Evolutionary conservation across 2,888 invertebrate species (phyloP).

Genomic region (Trichopoda pennipes): DNA sequence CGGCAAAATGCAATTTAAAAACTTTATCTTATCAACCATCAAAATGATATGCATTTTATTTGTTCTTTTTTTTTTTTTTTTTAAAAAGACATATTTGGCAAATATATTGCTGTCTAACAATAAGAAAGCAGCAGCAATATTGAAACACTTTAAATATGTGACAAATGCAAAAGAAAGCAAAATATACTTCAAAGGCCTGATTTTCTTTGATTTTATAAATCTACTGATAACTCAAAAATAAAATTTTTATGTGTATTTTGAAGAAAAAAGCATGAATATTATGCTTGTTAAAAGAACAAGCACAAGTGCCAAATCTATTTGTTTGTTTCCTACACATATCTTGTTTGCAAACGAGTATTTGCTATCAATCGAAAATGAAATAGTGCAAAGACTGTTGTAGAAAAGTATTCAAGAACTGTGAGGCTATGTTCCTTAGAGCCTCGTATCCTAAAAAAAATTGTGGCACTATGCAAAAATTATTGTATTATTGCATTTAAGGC

Average conservation of each 20-base stretch:
- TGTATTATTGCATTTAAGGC: no score
- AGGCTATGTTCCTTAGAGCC: no score
- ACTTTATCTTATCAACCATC: conserved; percentile 60
- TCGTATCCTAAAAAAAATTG: no score
- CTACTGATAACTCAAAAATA: conserved; percentile 26
- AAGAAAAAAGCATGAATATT: conserved; percentile 10
- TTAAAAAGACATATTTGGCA: conserved; percentile 21
- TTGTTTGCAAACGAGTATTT: no score
- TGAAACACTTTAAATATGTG: conserved; percentile 15
- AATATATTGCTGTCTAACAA: conserved; percentile 40
- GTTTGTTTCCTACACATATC: no score
- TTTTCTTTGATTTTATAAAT: conserved; percentile 38
- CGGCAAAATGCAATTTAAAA: conserved; percentile 62
- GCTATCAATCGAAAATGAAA: no score
- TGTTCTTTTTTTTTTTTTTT: conserved; percentile 4
- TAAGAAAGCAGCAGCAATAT: neutral
- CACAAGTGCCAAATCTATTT: neutral
- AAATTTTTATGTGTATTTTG: conserved; percentile 20
- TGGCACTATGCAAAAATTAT: no score
- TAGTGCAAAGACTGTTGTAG: no score
- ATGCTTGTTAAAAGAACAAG: neutral
- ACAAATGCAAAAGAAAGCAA: conserved; percentile 10
- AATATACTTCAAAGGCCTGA: conserved; percentile 40
- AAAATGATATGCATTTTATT: conserved; percentile 57
- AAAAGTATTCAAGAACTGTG: no score